phyloP scores from a whole-genome alignment of 2,113 vertebrate species.

The Halcyon malimbica region DNA sequence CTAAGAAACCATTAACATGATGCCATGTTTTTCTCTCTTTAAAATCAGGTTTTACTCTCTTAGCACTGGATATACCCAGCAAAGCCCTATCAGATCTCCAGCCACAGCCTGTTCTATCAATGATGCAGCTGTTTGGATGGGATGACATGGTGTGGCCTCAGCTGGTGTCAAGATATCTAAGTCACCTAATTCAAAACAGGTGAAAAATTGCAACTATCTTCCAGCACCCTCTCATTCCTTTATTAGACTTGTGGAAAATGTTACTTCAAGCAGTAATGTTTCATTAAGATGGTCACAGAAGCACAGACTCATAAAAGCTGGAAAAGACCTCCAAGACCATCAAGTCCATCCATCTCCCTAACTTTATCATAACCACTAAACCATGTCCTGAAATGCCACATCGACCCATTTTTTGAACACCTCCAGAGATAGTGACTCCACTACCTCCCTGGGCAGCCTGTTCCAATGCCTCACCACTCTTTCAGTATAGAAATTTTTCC shows the following conservation, averaged over 20 bases:
- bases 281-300: neutral
- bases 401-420: too few relatives aligned
- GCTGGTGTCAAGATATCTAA: constrained; percentile 90
- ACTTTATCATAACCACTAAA: too few relatives aligned
- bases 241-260: neutral
- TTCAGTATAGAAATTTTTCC: too few relatives aligned
- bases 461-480: too few relatives aligned
- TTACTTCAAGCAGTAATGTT: neutral
- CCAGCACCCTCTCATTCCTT: neutral
- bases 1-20: neutral
- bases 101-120: constrained; percentile 85
- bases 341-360: too few relatives aligned
- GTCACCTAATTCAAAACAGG: constrained; percentile 92
- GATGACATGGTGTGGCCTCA: constrained; percentile 93
- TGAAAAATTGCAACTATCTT: constrained; percentile 52
- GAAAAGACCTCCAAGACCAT: too few relatives aligned
- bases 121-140: constrained; percentile 94
- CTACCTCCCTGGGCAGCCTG: too few relatives aligned
- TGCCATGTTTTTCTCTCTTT: neutral
- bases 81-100: constrained; percentile 91
- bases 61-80: constrained; percentile 89
- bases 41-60: constrained; percentile 89
- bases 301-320: too few relatives aligned
- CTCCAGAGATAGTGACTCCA: too few relatives aligned
- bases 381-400: too few relatives aligned